These are phyloP conservation scores for Antechinus stuartii DNA, from an alignment of 2,113 vertebrate genomes.

Conservation along the genomic window DNA sequence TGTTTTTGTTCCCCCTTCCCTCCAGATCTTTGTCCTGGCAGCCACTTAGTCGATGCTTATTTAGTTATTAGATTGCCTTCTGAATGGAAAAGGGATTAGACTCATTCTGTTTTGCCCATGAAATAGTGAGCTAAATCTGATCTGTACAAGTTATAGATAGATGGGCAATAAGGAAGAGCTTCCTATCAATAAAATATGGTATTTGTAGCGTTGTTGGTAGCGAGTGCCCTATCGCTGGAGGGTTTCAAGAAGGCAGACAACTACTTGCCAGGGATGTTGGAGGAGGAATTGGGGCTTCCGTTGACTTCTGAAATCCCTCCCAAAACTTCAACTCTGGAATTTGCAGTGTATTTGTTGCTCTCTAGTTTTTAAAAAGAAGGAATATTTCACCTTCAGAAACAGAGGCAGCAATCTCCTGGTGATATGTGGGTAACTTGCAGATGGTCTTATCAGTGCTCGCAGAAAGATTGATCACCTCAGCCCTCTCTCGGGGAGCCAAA, in stretches of 20 bases:
- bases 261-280: neutral
- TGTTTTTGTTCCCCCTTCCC: neutral
- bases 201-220: neutral
- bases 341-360: neutral
- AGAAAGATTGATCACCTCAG: neutral
- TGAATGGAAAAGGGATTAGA: neutral
- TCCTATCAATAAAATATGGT: no score
- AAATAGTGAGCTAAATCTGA: neutral
- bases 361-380: neutral
- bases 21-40: neutral
- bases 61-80: neutral
- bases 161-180: neutral
- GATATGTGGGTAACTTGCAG: neutral
- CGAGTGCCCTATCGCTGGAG: neutral
- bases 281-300: neutral
- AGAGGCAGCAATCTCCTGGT: neutral
- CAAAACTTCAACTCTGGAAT: neutral
- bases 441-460: constrained; percentile 44
- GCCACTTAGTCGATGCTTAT: neutral
- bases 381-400: neutral
- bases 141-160: neutral
- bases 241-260: neutral
- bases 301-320: neutral
- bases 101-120: neutral
- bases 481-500: constrained; percentile 13